Evolutionary conservation across 2,888 invertebrate species (phyloP).

Genomic region (Pristionchus exspectatus): DNA sequence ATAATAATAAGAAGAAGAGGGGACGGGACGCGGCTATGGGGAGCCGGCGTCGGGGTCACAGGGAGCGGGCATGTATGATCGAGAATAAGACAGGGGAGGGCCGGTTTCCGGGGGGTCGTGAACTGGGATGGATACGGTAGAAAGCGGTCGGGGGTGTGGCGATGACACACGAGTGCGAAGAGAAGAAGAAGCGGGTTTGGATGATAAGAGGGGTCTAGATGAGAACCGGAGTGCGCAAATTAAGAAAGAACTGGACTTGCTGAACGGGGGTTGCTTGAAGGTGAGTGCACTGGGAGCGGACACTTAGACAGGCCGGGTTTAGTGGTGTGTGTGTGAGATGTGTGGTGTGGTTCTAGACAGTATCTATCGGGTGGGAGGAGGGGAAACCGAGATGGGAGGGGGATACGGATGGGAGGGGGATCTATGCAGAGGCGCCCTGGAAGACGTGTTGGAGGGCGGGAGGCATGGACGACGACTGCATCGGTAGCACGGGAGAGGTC

Average conservation of each 20-base stretch:
- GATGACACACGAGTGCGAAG: not conserved
- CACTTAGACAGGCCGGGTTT: slow-evolving; percentile 12
- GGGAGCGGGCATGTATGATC: slow-evolving; percentile 39
- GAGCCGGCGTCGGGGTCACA: not conserved
- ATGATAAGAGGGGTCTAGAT: not conserved
- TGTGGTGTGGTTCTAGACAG: not conserved
- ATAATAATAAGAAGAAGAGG: not conserved
- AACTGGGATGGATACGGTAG: slow-evolving; percentile 8
- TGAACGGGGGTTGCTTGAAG: slow-evolving; percentile 1
- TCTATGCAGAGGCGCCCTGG: not conserved
- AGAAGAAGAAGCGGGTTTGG: not conserved
- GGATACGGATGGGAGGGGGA: not conserved
- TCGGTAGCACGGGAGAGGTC: not conserved
- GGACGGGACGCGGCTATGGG: not conserved
- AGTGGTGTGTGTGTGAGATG: not conserved
- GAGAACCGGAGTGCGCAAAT: not conserved
- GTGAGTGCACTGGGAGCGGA: slow-evolving; percentile 13
- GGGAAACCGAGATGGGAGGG: not conserved
- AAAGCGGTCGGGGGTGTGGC: not conserved
- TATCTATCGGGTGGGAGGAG: not conserved
- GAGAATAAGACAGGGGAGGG: not conserved
- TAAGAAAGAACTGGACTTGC: not conserved
- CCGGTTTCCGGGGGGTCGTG: not conserved
- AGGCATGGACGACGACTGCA: not conserved
- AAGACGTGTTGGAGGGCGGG: not conserved